These are phyloP conservation scores for Chironomus riparius DNA, from an alignment of 2,888 invertebrate genomes.

Conservation along the genomic window DNA sequence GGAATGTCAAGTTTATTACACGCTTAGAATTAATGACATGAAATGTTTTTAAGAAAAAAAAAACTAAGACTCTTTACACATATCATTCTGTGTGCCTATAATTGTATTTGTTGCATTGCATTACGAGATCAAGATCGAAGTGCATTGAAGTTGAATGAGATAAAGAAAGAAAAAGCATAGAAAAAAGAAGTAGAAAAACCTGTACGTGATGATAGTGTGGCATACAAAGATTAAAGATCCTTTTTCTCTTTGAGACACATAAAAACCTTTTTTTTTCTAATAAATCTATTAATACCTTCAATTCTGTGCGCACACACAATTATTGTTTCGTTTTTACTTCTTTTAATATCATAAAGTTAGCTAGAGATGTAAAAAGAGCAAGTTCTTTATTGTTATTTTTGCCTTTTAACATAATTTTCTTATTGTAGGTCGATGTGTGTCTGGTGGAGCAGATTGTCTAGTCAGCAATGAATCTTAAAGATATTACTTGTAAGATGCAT, in stretches of 20 bases:
- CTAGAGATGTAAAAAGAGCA: neutral
- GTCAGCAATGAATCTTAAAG: too few species aligned
- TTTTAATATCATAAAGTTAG: conserved; percentile 13
- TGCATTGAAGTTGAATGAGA: conserved; percentile 7
- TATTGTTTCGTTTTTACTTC: neutral
- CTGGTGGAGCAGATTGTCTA: too few species aligned
- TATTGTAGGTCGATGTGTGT: too few species aligned
- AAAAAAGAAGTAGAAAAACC: neutral
- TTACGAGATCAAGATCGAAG: conserved; percentile 10
- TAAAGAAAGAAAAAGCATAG: neutral
- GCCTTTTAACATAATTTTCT: neutral
- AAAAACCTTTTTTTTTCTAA: neutral
- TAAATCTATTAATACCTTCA: conserved; percentile 21
- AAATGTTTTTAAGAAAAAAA: conserved; percentile 4
- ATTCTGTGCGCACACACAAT: neutral
- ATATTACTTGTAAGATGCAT: too few species aligned
- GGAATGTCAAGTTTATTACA: conserved; percentile 11
- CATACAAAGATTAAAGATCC: conserved; percentile 16
- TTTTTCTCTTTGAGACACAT: neutral
- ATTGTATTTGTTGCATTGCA: conserved; percentile 4
- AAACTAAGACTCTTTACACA: too few species aligned
- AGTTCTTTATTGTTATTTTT: neutral
- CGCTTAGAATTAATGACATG: conserved; percentile 20
- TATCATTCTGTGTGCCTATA: too few species aligned
- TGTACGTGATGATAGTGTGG: conserved; percentile 22